Percentiles rank a stretch among this genome's conserved stretches.
Evolutionary conservation across 2,888 invertebrate species (phyloP).

Genomic region (Eupithecia subfuscata): DNA sequence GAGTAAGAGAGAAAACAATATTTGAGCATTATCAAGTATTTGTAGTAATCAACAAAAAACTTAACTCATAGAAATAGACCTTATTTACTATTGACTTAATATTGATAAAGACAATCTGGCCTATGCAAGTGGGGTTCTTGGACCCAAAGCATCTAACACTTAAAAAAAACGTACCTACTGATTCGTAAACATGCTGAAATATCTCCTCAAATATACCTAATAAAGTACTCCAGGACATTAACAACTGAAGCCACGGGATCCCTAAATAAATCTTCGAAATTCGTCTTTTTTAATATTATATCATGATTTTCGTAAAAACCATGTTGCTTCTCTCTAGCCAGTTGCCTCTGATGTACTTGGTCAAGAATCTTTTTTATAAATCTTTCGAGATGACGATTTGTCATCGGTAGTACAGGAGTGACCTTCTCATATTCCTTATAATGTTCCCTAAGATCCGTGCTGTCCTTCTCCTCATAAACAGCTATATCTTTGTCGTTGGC

Average conservation of each 20-base stretch:
- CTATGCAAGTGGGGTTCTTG: neutral
- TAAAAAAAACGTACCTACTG: neutral
- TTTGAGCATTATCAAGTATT: neutral
- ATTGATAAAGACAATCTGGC: neutral
- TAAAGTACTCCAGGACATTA: too few relatives aligned
- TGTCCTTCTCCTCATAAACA: neutral
- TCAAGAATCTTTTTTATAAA: conserved; percentile 8
- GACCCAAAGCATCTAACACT: neutral
- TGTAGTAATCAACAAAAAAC: neutral
- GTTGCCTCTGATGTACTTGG: neutral
- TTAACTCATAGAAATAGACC: neutral
- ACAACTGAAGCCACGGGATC: conserved; percentile 21
- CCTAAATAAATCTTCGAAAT: conserved; percentile 25
- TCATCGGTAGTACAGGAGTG: neutral
- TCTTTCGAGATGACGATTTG: conserved; percentile 1
- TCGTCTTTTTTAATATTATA: conserved; percentile 18
- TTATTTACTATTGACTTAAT: neutral
- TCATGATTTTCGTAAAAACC: conserved; percentile 9
- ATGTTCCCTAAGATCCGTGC: neutral
- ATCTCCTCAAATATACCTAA: too few relatives aligned
- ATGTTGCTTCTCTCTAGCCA: neutral
- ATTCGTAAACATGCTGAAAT: neutral
- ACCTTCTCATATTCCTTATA: conserved; percentile 1
- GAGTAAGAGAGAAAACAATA: neutral
- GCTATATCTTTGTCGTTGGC: neutral